A percentile compares a stretch with the other conserved stretches of the same genome.
Evolutionary conservation across 2,113 vertebrate genomes (phyloP).

Genomic region (Patagioenas fasciata): DNA sequence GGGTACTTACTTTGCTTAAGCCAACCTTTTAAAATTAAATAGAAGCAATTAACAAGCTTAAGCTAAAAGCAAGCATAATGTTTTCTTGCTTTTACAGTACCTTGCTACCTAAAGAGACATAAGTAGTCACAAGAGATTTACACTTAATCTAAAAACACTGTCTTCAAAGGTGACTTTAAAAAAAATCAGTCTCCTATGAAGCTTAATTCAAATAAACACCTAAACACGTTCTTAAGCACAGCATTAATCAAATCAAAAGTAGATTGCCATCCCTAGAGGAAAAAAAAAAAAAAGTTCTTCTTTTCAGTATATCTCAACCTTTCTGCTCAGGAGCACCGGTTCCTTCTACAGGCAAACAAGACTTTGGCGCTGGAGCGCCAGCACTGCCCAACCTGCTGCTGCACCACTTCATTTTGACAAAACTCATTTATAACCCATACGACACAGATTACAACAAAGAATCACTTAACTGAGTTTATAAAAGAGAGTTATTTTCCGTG

Average conservation of each 20-base stretch:
- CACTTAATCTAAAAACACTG: background rate
- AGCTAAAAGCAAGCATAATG: background rate
- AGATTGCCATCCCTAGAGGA: background rate
- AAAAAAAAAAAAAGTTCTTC: background rate
- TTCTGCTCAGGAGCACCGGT: fast-evolving
- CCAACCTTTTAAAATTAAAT: background rate
- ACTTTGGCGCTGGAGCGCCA: too few relatives aligned
- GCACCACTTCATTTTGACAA: background rate
- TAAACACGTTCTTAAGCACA: background rate
- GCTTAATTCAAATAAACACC: background rate
- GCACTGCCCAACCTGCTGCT: background rate
- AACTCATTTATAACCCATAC: background rate
- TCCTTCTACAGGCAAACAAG: fast-evolving
- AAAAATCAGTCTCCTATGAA: background rate
- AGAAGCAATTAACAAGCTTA: background rate
- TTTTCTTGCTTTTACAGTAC: background rate
- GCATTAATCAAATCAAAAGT: background rate
- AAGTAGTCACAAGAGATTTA: background rate
- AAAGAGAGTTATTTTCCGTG: background rate
- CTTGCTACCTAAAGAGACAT: background rate
- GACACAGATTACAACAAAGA: background rate
- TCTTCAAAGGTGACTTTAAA: background rate
- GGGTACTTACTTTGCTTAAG: background rate
- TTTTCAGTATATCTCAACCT: too few relatives aligned
- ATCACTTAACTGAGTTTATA: background rate